Base-by-base conservation (phyloP, 2,888 invertebrate genomes). In the Cataglyphis albicans region DNA sequence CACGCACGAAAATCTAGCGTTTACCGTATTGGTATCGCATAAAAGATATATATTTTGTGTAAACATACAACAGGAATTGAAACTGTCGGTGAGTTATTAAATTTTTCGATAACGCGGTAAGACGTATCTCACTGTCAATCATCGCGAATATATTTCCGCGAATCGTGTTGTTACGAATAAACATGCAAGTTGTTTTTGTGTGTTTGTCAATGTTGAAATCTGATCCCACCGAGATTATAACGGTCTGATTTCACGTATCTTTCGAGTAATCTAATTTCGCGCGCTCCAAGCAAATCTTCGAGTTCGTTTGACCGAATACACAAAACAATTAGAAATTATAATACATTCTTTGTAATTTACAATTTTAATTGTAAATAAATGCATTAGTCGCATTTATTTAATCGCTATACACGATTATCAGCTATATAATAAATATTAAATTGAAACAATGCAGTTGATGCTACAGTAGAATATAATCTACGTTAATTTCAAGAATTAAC, bases 291-390 rank as follows among this genome's bases (percentile, higher is more conserved):
- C n/a, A 15, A 25, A 38, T 25, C 12, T 63, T 44, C 10, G 21
- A 38, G 38, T 18, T 3, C 4, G 21, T 32, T 25, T 29, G 9
- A 25, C 52, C 75, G 41, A 64, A 0, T 55, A 25, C 3, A 65
- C 3, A 65, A 65, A 52, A 65, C 18, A 76, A 2, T 18, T 65
- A 18, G 29, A 70, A 78, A 70, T 29, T 29, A 29, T 29, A 29
- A 29, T 29, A 29, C 29, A 55, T 76, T 12, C 25, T 6, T 32
- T 41, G 9, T 32, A 57, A 78, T 55, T 38, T 76, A 12, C 12
- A 67, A 55, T 1, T 9, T 6, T 29, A 41, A 18, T 52, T 38
- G 7, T 1, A 4, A 1, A 52, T n/a, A 10, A 18, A 41, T 25
- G 10, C 32, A 18, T 21, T 21, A 3, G 32, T 25, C 25, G 29